A percentile compares a stretch with the other conserved stretches of the same genome.
These are phyloP conservation scores for Oncorhynchus keta DNA, from an alignment of 2,113 vertebrate species.

Conservation along the genomic window DNA sequence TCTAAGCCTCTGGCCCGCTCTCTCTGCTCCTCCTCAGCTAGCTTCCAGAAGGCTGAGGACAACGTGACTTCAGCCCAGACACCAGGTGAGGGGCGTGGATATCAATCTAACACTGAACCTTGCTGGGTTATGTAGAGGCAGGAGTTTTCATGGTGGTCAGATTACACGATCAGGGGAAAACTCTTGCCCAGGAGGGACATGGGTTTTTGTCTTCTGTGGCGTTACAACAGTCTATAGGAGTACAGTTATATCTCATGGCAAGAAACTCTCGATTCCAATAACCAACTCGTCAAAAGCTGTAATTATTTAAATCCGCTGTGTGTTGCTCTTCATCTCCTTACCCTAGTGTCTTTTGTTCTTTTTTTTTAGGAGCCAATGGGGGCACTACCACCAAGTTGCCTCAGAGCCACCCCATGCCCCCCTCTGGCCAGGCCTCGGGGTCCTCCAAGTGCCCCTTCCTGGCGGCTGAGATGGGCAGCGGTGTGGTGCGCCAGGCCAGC, in stretches of 20 bases:
- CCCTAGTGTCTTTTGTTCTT: neutral
- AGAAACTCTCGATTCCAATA: too few species aligned
- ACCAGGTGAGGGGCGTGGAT: slow-evolving; percentile 40
- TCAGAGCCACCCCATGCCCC: slow-evolving; percentile 65
- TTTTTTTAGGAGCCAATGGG: slow-evolving; percentile 50
- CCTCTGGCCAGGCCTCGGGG: slow-evolving; percentile 61
- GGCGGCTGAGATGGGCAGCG: slow-evolving; percentile 91
- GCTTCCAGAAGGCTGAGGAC: slow-evolving; percentile 77
- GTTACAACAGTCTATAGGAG: too few species aligned
- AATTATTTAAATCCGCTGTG: too few species aligned
- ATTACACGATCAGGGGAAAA: too few species aligned
- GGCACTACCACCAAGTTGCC: slow-evolving; percentile 54
- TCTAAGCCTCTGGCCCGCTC: slow-evolving; percentile 77
- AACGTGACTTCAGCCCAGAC: slow-evolving; percentile 1
- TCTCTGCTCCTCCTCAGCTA: slow-evolving; percentile 77
- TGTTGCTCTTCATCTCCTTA: neutral
- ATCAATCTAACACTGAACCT: too few species aligned
- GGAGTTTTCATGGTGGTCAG: too few species aligned
- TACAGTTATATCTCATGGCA: too few species aligned
- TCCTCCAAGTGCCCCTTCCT: slow-evolving; percentile 92
- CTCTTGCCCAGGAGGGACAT: too few species aligned
- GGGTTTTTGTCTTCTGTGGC: too few species aligned
- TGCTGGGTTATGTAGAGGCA: too few species aligned
- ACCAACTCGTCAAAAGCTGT: too few species aligned
- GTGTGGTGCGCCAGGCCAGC: slow-evolving; percentile 87